These are phyloP conservation scores for Mionectes macconnelli DNA, from an alignment of 2,113 vertebrate species.

Conservation along the genomic window DNA sequence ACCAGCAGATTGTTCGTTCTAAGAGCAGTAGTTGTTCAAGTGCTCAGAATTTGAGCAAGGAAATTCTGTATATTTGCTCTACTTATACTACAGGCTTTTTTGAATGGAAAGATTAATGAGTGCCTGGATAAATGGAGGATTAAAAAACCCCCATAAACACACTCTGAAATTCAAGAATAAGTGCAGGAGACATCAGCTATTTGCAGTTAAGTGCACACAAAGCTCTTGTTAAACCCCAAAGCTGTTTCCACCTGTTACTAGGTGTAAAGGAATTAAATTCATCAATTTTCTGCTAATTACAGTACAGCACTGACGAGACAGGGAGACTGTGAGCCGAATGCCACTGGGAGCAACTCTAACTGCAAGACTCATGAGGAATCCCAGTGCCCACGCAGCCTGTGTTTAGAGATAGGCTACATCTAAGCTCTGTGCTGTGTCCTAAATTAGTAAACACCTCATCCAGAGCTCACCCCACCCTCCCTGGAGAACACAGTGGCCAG, in stretches of 20 bases:
- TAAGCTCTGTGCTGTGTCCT: background rate
- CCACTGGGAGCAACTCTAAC: background rate
- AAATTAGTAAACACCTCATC: background rate
- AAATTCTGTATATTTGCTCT: background rate
- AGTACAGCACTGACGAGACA: background rate
- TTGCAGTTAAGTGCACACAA: background rate
- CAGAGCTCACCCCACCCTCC: background rate
- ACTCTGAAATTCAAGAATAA: background rate
- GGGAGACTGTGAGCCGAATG: background rate
- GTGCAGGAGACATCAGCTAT: background rate
- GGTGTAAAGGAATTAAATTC: background rate
- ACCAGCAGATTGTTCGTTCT: fast-evolving
- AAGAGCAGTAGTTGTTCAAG: background rate
- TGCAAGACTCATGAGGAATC: background rate
- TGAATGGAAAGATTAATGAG: background rate
- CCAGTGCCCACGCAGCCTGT: background rate
- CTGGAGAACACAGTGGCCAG: background rate
- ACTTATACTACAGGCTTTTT: background rate
- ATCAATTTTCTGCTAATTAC: constrained; percentile 36
- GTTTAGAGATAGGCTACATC: background rate
- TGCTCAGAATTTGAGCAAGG: background rate
- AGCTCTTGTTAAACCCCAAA: background rate
- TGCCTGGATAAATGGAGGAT: background rate
- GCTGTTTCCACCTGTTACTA: constrained; percentile 12
- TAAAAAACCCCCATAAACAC: background rate